Evolutionary conservation across 2,888 invertebrate species (phyloP), one percentile per base, ranked within the genome.

Genomic region (Hermaeophaga mercurialis): DNA sequence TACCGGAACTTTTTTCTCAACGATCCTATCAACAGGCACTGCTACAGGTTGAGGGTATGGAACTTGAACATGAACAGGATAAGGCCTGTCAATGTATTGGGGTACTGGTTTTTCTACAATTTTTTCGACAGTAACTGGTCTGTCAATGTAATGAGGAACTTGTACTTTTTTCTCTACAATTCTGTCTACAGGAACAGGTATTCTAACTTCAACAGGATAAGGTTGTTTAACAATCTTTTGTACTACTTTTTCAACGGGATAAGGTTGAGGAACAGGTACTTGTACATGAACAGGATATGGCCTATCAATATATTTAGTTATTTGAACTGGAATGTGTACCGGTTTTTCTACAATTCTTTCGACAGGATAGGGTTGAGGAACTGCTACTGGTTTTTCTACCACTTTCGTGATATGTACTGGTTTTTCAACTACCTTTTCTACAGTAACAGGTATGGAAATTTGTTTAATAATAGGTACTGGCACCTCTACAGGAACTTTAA

Each of bases 71-170:
- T 48, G 48, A 77, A 81, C 63, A 0, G 58, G 50, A 11, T 49
- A 45, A 7, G 82, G 82, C 1, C 80, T 81, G 45, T 83, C 84
- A 0, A 79, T 72, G 66, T 43, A 75, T 52, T 38, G 74, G 62
- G 84, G 83, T 58, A 84, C 80, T 0, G 83, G 83, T 56, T 81
- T 58, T 26, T 58, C 54, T 0, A 88, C 81, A 24, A 86, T 78
- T 50, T 81, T 83, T 58, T 80, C 79, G 1, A 82, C 80, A 0
- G 53, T 24, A 4, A 50, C 26, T 22, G 82, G 82, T 1, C 80
- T 81, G 43, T 83, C 84, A 0, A 79, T 73, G 65, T 44, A 75
- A 53, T 41, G 75, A 64, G 84, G 83, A 58, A 84, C 80, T 0
- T 83, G 83, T 56, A 53, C 44, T 45, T 54, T 81, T 15, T 53